These are phyloP conservation scores for Mesocentrotus franciscanus DNA, from an alignment of 53 echinoderm and acorn worm species.

Conservation along the genomic window DNA sequence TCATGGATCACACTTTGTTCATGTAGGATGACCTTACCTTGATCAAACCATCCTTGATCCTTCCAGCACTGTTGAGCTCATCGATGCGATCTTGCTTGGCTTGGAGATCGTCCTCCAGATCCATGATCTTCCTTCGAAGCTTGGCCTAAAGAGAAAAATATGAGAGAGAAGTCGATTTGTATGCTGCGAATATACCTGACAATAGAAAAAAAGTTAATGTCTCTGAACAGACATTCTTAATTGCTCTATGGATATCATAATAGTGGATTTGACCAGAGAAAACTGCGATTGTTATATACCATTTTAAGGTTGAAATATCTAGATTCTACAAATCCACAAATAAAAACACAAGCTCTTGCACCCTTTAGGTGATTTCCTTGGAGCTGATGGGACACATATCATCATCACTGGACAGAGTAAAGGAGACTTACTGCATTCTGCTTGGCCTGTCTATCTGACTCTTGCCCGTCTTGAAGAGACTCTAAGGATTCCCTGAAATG, in stretches of 20 bases:
- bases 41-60: conserved; percentile 82
- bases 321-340: too few species aligned
- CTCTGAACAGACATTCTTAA: background rate
- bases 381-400: too few species aligned
- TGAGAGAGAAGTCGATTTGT: background rate
- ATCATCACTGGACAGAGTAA: background rate
- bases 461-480: conserved; percentile 76
- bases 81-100: conserved; percentile 85
- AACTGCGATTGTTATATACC: background rate
- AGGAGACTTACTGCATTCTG: conserved; percentile 72
- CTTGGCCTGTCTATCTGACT: conserved; percentile 73
- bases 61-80: conserved; percentile 77
- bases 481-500: conserved; percentile 79
- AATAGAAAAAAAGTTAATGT: too few species aligned
- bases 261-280: background rate
- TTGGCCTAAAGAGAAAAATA: conserved; percentile 64
- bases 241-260: conserved; percentile 9
- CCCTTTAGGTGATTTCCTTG: too few species aligned
- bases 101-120: conserved; percentile 81
- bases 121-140: conserved; percentile 72
- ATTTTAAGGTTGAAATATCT: too few species aligned
- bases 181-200: too few species aligned
- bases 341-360: too few species aligned
- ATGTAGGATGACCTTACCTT: conserved; percentile 63
- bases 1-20: background rate